These are phyloP conservation scores for Hirtodrosophila duncani DNA, from an alignment of 2,888 invertebrate genomes.

Conservation along the genomic window DNA sequence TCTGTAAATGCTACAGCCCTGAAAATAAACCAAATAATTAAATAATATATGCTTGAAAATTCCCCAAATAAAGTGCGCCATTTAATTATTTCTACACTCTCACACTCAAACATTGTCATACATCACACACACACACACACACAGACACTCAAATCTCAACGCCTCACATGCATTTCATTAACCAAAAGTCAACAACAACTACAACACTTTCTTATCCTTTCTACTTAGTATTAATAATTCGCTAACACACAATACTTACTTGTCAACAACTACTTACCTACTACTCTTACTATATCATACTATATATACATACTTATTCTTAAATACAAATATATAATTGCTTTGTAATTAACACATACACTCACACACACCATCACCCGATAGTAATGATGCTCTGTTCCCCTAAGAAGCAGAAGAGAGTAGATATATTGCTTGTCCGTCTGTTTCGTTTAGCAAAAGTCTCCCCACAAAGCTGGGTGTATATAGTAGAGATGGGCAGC, in stretches of 20 bases:
- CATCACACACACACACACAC: constrained; percentile 8
- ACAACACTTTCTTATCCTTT: constrained; percentile 38
- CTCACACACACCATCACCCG: constrained; percentile 24
- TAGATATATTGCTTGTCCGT: too few relatives aligned
- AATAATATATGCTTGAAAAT: constrained; percentile 54
- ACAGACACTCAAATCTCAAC: constrained; percentile 5
- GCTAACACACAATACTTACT: constrained; percentile 10
- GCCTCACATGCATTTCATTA: not conserved
- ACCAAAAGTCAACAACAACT: constrained; percentile 1
- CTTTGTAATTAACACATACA: constrained; percentile 62
- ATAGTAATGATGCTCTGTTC: too few relatives aligned
- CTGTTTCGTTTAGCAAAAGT: too few relatives aligned
- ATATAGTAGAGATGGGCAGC: too few relatives aligned
- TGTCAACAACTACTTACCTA: constrained; percentile 43
- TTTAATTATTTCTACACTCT: constrained; percentile 9
- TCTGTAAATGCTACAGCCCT: constrained; percentile 65
- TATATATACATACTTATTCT: constrained; percentile 48
- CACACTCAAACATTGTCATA: constrained; percentile 14
- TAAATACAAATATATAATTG: constrained; percentile 51
- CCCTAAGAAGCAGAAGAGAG: too few relatives aligned
- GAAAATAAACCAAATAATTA: constrained; percentile 32
- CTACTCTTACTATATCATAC: constrained; percentile 36
- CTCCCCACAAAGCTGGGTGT: too few relatives aligned
- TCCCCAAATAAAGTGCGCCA: constrained; percentile 51
- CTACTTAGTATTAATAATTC: constrained; percentile 4